Evolutionary conservation across 2,888 invertebrate species (phyloP).

Genomic region (Tryphoninae sp.): DNA sequence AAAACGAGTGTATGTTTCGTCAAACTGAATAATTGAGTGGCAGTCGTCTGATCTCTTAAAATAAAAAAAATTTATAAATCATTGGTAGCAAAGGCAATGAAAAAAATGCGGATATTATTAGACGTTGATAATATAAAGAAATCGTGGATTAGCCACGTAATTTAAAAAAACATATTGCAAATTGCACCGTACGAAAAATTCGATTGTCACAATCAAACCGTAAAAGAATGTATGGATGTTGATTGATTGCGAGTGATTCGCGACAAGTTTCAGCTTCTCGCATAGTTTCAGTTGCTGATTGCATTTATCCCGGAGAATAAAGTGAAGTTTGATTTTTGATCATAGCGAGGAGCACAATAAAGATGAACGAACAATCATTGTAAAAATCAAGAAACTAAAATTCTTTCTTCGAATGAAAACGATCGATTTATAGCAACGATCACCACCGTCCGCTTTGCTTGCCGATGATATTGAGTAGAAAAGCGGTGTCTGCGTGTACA

Average conservation of each 20-base stretch:
- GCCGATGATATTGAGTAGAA: conserved; percentile 59
- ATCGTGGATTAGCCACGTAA: neutral
- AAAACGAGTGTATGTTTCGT: conserved; percentile 23
- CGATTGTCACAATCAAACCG: conserved; percentile 36
- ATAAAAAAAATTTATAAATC: neutral
- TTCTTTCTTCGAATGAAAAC: neutral
- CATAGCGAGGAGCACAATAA: conserved; percentile 7
- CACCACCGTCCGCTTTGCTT: conserved; percentile 32
- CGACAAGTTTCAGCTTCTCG: neutral
- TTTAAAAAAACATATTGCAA: conserved; percentile 1
- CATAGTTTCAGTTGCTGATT: neutral
- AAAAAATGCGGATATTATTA: neutral
- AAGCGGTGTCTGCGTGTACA: conserved; percentile 64
- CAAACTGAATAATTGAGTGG: conserved; percentile 42
- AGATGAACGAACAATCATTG: neutral
- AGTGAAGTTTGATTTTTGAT: neutral
- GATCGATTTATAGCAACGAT: neutral
- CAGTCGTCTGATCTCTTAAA: conserved; percentile 26
- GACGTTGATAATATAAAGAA: neutral
- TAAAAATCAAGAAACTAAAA: conserved; percentile 5
- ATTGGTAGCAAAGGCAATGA: conserved; percentile 3
- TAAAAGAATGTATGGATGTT: conserved; percentile 20
- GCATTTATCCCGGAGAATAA: neutral
- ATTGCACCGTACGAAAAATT: conserved; percentile 12
- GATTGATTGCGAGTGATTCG: neutral